Evolutionary conservation across 2,888 invertebrate genomes (phyloP), one percentile per base, ranked within the genome.

Genomic region (Ormyrus pomaceus): DNA sequence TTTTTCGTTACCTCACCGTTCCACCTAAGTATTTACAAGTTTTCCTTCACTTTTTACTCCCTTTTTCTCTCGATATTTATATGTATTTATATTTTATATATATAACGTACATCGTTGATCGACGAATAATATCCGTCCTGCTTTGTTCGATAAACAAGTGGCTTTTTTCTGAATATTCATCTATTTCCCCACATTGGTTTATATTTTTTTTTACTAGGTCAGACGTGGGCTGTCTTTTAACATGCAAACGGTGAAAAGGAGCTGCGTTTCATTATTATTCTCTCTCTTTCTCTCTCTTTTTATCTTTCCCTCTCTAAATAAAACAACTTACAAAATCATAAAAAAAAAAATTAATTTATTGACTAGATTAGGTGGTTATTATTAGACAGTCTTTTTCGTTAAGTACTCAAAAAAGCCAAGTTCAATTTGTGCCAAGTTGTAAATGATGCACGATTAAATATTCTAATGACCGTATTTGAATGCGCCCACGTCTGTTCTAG

Each of bases 91-190:
- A 66, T 69, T 79, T 48, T 79, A 64, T 80, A 66, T 77, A 70
- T 73, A 76, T 73, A 81, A 73, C 76, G 69, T 83, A 77, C 77
- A 68, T 80, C 79, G 82, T 79, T 82, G 72, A 79, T 80, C 68
- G 78, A 70, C 74, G 53, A 70, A 70, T 34, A 58, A 73, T 64
- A 62, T 50, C 59, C 61, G 58, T 45, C 74, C 51, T 58, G 5
- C n/a, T 53, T 73, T 59, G 13, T 55, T 68, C 66, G 4, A 48
- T 71, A 76, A 76, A 66, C 72, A 75, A 70, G 51, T 79, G 68
- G 50, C 51, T 48, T 13, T 65, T 65, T 70, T 34, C n/a, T 48
- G 58, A 64, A 55, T 59, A 70, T 55, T 34, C 34, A 51, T 58
- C 58, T 72, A 45, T 55, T 19, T 73, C 48, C 51, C 6, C 10